These are phyloP conservation scores for Drosophila ustulata DNA, from an alignment of 2,888 invertebrate genomes.

Conservation along the genomic window DNA sequence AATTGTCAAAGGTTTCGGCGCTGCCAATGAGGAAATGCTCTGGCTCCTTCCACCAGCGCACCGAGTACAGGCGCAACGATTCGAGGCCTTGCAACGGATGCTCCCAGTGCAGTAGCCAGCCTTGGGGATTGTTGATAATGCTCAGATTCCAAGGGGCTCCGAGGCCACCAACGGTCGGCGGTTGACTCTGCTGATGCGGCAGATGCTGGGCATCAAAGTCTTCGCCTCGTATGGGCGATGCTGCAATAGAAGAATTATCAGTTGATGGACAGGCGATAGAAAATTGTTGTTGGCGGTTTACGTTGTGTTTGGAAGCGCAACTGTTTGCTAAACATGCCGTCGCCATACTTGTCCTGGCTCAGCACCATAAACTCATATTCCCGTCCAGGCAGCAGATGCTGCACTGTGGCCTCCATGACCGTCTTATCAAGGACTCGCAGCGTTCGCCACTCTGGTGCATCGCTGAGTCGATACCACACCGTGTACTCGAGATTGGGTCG, in stretches of 20 bases:
- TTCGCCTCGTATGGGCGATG: conserved; percentile 45
- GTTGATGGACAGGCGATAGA: background rate
- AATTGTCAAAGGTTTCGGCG: conserved; percentile 89
- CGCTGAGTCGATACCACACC: conserved; percentile 93
- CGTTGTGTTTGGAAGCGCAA: conserved; percentile 90
- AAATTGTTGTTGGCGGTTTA: conserved; percentile 53
- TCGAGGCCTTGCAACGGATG: conserved; percentile 87
- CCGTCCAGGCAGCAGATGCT: conserved; percentile 90
- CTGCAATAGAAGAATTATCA: conserved; percentile 15
- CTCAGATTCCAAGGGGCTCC: conserved; percentile 89
- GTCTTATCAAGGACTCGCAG: conserved; percentile 90
- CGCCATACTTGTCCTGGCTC: conserved; percentile 93
- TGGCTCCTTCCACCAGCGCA: conserved; percentile 90
- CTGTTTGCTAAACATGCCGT: conserved; percentile 95
- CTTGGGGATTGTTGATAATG: conserved; percentile 89
- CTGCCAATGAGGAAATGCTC: conserved; percentile 88
- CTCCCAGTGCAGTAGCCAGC: conserved; percentile 91
- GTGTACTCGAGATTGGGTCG: conserved; percentile 92
- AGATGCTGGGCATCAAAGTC: conserved; percentile 58
- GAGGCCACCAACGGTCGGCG: conserved; percentile 54
- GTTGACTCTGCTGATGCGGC: conserved; percentile 54
- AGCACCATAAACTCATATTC: conserved; percentile 96
- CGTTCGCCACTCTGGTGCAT: conserved; percentile 93
- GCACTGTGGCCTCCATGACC: conserved; percentile 91
- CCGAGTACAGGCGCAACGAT: conserved; percentile 87